These are phyloP conservation scores for Morpho deidamia DNA, from an alignment of 2,888 invertebrate species.

Conservation along the genomic window DNA sequence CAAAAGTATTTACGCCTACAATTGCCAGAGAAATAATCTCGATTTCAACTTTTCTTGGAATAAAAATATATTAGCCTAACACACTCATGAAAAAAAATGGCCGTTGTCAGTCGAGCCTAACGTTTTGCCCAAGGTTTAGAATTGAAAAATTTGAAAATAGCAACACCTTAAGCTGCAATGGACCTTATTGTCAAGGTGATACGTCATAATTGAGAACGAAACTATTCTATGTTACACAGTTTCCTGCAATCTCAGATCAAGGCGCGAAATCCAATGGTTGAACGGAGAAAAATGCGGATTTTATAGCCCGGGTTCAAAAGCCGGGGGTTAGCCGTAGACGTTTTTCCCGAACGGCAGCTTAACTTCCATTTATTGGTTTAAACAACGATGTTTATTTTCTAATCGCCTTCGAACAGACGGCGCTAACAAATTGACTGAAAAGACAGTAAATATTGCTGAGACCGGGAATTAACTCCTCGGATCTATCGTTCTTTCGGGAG, in stretches of 20 bases:
- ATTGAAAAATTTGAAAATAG: conserved; percentile 22
- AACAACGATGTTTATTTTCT: conserved; percentile 14
- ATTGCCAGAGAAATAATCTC: neutral
- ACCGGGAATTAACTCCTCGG: no score
- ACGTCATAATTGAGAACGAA: no score
- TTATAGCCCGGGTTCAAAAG: conserved; percentile 42
- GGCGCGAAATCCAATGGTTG: conserved; percentile 44
- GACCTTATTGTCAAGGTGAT: no score
- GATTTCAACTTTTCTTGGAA: conserved; percentile 23
- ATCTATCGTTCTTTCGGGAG: no score
- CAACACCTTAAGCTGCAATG: neutral
- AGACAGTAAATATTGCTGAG: no score
- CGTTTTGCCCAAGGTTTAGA: conserved; percentile 23
- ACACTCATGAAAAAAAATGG: conserved; percentile 25
- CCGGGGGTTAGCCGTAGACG: conserved; percentile 31
- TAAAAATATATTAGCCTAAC: conserved; percentile 28
- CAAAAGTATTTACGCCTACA: neutral
- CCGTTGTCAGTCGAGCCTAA: conserved; percentile 25
- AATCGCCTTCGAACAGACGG: conserved; percentile 1
- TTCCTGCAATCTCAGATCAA: conserved; percentile 51
- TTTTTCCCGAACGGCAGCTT: conserved; percentile 15
- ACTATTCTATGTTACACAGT: conserved; percentile 43
- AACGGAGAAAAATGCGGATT: conserved; percentile 40
- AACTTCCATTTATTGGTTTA: conserved; percentile 14
- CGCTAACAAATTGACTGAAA: neutral